Conservation (phyloP, 2,888 invertebrate species). For the Conchocele bisecta region DNA sequence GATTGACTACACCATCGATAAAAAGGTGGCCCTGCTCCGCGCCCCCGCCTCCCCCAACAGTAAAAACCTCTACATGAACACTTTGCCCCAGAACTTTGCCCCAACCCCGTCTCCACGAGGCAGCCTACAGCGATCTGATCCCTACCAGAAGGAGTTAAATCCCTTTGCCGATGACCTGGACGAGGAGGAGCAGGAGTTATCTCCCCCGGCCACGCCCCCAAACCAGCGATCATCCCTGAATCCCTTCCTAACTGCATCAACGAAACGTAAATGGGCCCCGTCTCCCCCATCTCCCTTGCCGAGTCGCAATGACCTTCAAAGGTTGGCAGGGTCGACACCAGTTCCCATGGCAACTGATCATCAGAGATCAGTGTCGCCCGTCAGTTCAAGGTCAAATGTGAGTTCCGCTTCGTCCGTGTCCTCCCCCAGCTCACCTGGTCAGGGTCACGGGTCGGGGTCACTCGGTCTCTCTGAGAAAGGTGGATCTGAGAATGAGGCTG, state of each 20-base stretch:
- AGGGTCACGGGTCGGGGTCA: conserved; percentile 7
- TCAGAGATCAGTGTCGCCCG: conserved; percentile 3
- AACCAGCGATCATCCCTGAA: conserved; percentile 37
- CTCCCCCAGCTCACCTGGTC: conserved; percentile 8
- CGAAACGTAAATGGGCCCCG: conserved; percentile 50
- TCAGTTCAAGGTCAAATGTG: conserved; percentile 5
- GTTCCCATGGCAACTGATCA: not conserved
- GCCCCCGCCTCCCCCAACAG: not conserved
- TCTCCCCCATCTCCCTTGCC: conserved; percentile 28
- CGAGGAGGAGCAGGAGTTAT: conserved; percentile 52
- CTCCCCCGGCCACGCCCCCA: conserved; percentile 30
- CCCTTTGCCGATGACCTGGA: conserved; percentile 51
- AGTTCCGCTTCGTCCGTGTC: not conserved
- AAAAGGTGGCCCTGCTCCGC: conserved; percentile 4
- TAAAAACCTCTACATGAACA: not conserved
- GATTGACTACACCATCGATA: conserved; percentile 27
- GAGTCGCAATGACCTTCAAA: not conserved
- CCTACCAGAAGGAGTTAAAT: conserved; percentile 50
- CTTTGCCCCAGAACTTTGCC: not conserved
- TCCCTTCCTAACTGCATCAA: conserved; percentile 49
- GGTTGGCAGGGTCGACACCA: not conserved
- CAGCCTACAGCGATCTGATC: conserved; percentile 40
- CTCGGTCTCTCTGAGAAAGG: not conserved
- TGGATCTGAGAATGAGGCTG: conserved; percentile 26
- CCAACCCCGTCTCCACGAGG: conserved; percentile 7